These are phyloP conservation scores for Dryoscopus gambensis DNA, from an alignment of 2,113 vertebrate species.

Conservation along the genomic window DNA sequence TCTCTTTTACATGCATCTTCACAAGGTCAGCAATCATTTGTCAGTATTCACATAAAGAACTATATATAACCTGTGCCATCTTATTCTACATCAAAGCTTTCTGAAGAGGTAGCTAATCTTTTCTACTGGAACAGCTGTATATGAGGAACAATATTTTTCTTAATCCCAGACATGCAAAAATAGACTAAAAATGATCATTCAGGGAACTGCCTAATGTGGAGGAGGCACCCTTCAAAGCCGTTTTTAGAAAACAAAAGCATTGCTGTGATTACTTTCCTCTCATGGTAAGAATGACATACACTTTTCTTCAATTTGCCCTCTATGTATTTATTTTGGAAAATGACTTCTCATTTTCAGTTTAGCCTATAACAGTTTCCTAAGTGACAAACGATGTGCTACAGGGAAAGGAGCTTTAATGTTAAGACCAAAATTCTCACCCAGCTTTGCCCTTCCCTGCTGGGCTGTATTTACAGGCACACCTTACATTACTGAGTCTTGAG, in stretches of 20 bases:
- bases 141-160: background rate
- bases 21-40: background rate
- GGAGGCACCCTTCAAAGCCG: background rate
- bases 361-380: background rate
- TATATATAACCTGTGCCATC: background rate
- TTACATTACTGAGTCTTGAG: background rate
- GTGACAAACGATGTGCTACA: background rate
- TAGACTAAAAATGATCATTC: background rate
- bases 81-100: background rate
- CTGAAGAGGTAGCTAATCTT: background rate
- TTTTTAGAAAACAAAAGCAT: background rate
- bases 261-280: background rate
- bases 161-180: background rate
- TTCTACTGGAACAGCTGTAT: background rate
- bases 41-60: background rate
- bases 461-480: background rate
- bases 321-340: background rate
- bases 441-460: background rate
- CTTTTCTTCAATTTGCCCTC: background rate
- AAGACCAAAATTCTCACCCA: background rate
- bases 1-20: background rate
- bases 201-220: background rate
- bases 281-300: background rate
- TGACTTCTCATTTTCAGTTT: background rate
- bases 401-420: background rate